Evolutionary conservation across 2,113 vertebrate genomes (phyloP).

Genomic region (Thamnaconus septentrionalis): DNA sequence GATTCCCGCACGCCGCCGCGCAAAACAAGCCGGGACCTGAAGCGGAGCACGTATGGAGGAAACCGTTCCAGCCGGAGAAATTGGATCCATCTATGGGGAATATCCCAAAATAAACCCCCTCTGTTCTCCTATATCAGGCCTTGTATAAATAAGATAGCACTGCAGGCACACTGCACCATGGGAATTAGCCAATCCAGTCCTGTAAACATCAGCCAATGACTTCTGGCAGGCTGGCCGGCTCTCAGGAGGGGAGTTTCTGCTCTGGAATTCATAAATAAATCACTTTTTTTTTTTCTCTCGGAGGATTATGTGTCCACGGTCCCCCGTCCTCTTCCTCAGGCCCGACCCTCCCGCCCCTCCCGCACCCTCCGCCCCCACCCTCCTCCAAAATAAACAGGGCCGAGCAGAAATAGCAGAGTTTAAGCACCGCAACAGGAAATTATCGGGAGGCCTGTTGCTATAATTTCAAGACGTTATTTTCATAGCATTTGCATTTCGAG

Average conservation of each 20-base stretch:
- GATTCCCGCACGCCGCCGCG: constrained; percentile 25
- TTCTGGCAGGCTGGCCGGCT: constrained; percentile 76
- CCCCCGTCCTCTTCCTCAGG: constrained; percentile 30
- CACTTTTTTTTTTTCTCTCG: constrained; percentile 69
- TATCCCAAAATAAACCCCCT: constrained; percentile 82
- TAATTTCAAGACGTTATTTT: constrained; percentile 74
- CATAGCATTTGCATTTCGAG: constrained; percentile 64
- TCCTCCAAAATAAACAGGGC: constrained; percentile 76
- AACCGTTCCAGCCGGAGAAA: constrained; percentile 72
- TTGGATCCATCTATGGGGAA: constrained; percentile 81
- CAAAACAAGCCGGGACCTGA: constrained; percentile 61
- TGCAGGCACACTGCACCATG: constrained; percentile 78
- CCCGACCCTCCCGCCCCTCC: too few species aligned
- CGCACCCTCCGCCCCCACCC: constrained; percentile 16
- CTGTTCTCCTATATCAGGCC: constrained; percentile 80
- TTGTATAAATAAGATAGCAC: constrained; percentile 85
- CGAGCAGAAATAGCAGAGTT: constrained; percentile 75
- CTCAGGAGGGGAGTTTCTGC: constrained; percentile 69
- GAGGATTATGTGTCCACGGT: constrained; percentile 78
- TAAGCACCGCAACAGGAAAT: constrained; percentile 77
- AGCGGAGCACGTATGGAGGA: constrained; percentile 77
- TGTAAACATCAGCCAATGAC: constrained; percentile 83
- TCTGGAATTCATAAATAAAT: constrained; percentile 84
- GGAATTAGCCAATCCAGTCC: constrained; percentile 81
- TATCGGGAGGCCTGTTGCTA: constrained; percentile 70